Conservation (phyloP, 2,113 vertebrate genomes). For the Conger conger region DNA sequence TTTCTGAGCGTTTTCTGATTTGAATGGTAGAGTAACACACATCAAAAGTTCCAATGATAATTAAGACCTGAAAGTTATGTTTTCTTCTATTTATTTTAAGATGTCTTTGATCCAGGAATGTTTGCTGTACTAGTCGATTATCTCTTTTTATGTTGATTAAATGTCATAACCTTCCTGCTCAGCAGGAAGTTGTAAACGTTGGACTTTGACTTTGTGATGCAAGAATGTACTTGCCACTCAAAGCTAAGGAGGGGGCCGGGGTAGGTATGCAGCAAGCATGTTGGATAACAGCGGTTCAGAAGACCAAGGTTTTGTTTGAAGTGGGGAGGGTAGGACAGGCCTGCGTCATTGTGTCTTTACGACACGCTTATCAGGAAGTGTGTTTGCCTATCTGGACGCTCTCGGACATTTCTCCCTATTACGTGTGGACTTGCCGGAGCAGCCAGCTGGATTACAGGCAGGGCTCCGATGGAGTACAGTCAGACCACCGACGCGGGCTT, state of each 20-base stretch:
- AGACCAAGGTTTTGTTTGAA: background rate
- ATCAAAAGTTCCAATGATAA: background rate
- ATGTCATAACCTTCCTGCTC: background rate
- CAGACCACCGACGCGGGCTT: background rate
- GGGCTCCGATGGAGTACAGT: background rate
- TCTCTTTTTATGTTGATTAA: constrained; percentile 2
- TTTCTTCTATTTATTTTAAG: background rate
- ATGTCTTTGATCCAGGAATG: background rate
- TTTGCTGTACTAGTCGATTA: background rate
- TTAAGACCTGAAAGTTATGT: background rate
- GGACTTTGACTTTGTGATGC: constrained; percentile 49
- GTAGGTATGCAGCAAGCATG: background rate
- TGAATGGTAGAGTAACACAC: background rate
- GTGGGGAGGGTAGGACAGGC: background rate
- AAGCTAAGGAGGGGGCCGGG: constrained; percentile 43
- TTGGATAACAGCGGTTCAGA: constrained; percentile 23
- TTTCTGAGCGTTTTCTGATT: background rate
- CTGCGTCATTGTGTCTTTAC: background rate
- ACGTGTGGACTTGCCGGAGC: no score
- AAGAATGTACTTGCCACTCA: constrained; percentile 18
- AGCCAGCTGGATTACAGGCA: background rate
- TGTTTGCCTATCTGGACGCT: background rate
- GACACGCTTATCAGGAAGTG: background rate
- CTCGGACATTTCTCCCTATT: background rate
- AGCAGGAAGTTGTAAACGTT: constrained; percentile 44